Evolutionary conservation across 2,888 invertebrate species (phyloP), one percentile per base, ranked within the genome.

Genomic region (Melanchra persicariae): DNA sequence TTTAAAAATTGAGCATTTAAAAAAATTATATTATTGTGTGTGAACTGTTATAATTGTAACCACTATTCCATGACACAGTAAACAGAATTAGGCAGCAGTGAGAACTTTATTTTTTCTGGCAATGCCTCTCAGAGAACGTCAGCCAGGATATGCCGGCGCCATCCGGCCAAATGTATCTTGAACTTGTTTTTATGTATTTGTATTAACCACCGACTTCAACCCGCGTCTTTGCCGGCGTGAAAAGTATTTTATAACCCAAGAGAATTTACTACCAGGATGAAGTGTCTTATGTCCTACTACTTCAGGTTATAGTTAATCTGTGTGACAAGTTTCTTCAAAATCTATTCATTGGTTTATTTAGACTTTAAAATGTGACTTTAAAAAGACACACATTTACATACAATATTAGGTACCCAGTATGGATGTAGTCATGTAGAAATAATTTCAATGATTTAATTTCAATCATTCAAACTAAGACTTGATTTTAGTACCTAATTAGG

Each of bases 1-100:
- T 43, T 72, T 40, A n/a, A 24, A 64, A 71, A 40, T 30, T 47
- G 8, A 9, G 12, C 17, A 30, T 19, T 37, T 4, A n/a, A 37
- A 45, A 22, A 10, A 22, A 52, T 34, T 52, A 2, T 66, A 37
- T 45, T 12, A 12, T 54, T 40, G 3, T 30, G 22, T 22, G 34
- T 45, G 10, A n/a, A 10, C 9, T 63, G 12, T 67, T n/a, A n/a
- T n/a, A n/a, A n/a, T 49, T 64, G 37, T 45, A 2, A 12, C 9
- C 40, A 26, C 17, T n/a, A 10, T 34, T 43, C 1, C 22, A 6
- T 22, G 3, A 22, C 7, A 54, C 30, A 30, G 26, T 26, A 2
- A 17, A 30, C 30, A 37, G 37, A 37, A 37, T 2, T 9, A 37
- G 37, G 37, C 37, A 37, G 37, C 37, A 37, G 2, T 37, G 15